Evolutionary conservation across 1,140 invertebrate genomes (phyloP).

Genomic region (Trichogramma pretiosum): DNA sequence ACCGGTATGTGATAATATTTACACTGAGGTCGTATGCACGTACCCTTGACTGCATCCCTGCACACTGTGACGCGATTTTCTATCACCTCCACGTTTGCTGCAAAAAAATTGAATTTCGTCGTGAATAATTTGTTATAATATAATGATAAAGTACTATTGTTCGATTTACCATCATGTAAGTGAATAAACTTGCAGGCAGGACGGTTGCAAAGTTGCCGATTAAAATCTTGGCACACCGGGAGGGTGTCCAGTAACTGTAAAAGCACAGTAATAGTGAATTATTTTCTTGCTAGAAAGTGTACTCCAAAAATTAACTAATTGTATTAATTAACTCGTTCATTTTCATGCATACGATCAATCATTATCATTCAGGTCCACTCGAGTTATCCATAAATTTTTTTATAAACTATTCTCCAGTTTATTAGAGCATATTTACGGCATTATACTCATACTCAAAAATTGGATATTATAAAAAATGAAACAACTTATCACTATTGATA

Average conservation of each 20-base stretch:
- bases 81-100: conserved; percentile 89
- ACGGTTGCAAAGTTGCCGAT: conserved; percentile 88
- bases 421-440: conserved; percentile 42
- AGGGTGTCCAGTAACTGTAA: conserved; percentile 99
- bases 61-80: conserved; percentile 89
- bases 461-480: conserved; percentile 39
- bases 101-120: conserved; percentile 22
- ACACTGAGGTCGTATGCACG: conserved; percentile 80
- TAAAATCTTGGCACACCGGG: conserved; percentile 99
- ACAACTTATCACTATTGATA: conserved; percentile 37
- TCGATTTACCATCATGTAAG: conserved; percentile 78
- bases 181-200: conserved; percentile 93
- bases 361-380: conserved; percentile 21
- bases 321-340: neutral
- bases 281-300: too few relatives aligned
- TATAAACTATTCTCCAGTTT: conserved; percentile 27
- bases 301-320: too few relatives aligned
- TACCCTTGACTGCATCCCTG: conserved; percentile 84
- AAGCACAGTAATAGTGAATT: conserved; percentile 29
- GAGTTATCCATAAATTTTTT: conserved; percentile 26
- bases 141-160: neutral
- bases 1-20: conserved; percentile 91
- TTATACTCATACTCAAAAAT: conserved; percentile 42
- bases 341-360: neutral
- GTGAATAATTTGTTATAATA: neutral